Base-by-base conservation (phyloP, 1,140 invertebrate species). In the Panagrolaimus sp. region DNA sequence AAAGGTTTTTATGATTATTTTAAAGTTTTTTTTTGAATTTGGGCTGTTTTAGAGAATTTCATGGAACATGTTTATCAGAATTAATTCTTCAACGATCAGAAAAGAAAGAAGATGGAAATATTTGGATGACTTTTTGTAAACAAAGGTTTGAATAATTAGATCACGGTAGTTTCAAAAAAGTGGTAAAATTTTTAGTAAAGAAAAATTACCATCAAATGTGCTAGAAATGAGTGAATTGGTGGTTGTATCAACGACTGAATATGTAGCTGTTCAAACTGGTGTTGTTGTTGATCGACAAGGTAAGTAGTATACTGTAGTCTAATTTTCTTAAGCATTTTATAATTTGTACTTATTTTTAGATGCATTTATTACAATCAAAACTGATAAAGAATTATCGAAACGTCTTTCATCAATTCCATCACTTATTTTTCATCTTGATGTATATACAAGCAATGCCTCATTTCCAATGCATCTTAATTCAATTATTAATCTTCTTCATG, bases 401-500 rank as follows among this genome's bases (percentile, higher is more conserved):
- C 52, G 52, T n/a, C 52, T 58, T 58, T 28, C 21, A 21, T 21
- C 21, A 5, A n/a, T 26, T 58, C 52, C 10, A 12, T 12, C 21
- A 10, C 21, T 26, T 58, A 8, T 58, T n/a, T 58, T 26, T 8
- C 21, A 21, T 17, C 52, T 58, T 21, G 52, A 58, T 28, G 14
- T n/a, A 12, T 58, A 58, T 26, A 28, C 21, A 58, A 26, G 21
- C 12, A 26, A 21, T 1, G 21, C 52, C 1, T 14, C 52, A 10
- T 58, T 21, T 21, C 28, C 52, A 28, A 58, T 58, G 52, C 21
- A 58, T 58, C 52, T 58, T 12, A 58, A 58, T 58, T 58, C 52
- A 12, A 28, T 58, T 28, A 58, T 58, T 2, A 28, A 10, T 12
- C 21, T 58, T 26, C 21, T 28, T 12, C 12, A 21, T 1, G 28